Evolutionary conservation across 37 sponge, comb jelly and placozoan species (phyloP).

Genomic region (Cladorhizidae sp.): DNA sequence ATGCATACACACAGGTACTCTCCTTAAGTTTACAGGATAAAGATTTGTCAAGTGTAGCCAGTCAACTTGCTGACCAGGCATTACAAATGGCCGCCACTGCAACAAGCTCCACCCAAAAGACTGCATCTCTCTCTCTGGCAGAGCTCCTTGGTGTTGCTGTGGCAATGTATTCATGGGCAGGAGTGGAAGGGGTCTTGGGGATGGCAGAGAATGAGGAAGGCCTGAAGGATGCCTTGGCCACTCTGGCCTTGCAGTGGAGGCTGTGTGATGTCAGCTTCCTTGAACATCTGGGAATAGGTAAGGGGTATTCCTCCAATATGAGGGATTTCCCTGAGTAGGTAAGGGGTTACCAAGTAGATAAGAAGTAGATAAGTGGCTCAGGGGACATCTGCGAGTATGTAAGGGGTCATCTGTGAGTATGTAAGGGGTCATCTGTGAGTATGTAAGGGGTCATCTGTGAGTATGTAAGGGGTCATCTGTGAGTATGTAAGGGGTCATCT

Average conservation of each 20-base stretch:
- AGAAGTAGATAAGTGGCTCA: too few relatives aligned
- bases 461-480: too few relatives aligned
- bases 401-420: too few relatives aligned
- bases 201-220: slow-evolving; percentile 1
- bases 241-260: slow-evolving; percentile 22
- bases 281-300: slow-evolving; percentile 14
- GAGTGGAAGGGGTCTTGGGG: slow-evolving; percentile 1
- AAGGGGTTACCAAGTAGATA: too few relatives aligned
- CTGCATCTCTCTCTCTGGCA: slow-evolving; percentile 13
- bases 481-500: too few relatives aligned
- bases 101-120: neutral
- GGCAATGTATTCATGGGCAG: slow-evolving; percentile 43
- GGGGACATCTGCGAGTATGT: too few relatives aligned
- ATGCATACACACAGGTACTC: too few relatives aligned
- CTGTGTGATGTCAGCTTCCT: slow-evolving; percentile 27
- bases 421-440: too few relatives aligned
- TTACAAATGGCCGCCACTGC: neutral
- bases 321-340: too few relatives aligned
- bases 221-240: slow-evolving; percentile 28
- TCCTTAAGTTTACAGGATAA: neutral
- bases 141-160: slow-evolving; percentile 46
- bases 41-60: slow-evolving; percentile 16
- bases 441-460: too few relatives aligned
- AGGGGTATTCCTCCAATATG: neutral
- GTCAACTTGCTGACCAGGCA: slow-evolving; percentile 16